phyloP scores from a whole-genome alignment of 2,888 invertebrate genomes.

The Acholoe squamosa region DNA sequence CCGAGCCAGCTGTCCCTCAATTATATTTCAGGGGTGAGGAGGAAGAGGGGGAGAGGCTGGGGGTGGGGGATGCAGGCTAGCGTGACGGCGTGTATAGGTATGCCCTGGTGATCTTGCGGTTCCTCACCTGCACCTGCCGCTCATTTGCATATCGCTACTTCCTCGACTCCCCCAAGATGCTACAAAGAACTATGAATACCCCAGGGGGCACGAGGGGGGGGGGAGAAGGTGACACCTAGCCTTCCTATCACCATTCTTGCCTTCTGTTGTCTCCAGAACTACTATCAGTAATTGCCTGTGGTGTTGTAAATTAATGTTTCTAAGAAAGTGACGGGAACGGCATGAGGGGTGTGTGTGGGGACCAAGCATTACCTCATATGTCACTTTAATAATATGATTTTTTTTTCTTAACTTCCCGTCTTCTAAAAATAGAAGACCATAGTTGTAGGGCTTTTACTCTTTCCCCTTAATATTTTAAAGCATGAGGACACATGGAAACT shows the following conservation, averaged over 20 bases:
- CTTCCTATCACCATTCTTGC: neutral
- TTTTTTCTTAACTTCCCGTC: too few species aligned
- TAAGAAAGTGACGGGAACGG: neutral
- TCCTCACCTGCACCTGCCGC: slow-evolving; percentile 55
- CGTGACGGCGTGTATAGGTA: slow-evolving; percentile 45
- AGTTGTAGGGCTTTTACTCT: too few species aligned
- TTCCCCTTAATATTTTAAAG: too few species aligned
- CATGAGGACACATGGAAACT: too few species aligned
- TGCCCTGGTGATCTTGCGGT: slow-evolving; percentile 54
- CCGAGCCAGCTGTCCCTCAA: slow-evolving; percentile 28
- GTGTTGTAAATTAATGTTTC: neutral
- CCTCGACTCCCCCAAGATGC: neutral
- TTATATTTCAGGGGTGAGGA: neutral
- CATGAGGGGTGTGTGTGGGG: neutral
- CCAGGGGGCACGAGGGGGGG: neutral
- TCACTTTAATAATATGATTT: neutral
- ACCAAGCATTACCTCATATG: slow-evolving; percentile 35
- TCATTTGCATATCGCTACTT: slow-evolving; percentile 53
- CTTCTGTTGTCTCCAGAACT: neutral
- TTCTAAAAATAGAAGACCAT: too few species aligned
- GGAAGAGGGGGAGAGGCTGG: neutral
- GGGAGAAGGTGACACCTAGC: neutral
- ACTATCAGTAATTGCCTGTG: neutral
- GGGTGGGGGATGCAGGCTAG: neutral
- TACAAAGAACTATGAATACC: neutral